Evolutionary conservation across 2,888 invertebrate genomes (phyloP).

Genomic region (Pollenia griseotomentosa): DNA sequence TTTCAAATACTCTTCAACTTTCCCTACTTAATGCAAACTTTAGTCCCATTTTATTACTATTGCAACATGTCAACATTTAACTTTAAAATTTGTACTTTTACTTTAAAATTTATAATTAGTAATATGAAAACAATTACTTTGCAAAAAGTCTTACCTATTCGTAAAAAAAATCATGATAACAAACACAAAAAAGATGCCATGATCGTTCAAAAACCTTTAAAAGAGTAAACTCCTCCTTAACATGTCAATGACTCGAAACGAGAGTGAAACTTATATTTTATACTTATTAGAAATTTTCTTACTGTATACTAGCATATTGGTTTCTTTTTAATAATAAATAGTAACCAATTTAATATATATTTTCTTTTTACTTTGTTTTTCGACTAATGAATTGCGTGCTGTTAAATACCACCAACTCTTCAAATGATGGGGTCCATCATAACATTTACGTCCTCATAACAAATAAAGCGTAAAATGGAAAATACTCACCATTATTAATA

Average conservation of each 20-base stretch:
- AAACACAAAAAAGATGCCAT: conserved; percentile 18
- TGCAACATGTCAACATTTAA: conserved; percentile 16
- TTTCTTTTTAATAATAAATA: conserved; percentile 37
- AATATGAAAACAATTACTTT: conserved; percentile 50
- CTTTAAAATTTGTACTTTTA: conserved; percentile 19
- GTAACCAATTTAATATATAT: conserved; percentile 11
- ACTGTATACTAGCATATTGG: neutral
- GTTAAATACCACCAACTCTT: conserved; percentile 59
- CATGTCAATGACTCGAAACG: conserved; percentile 70
- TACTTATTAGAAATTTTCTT: conserved; percentile 34
- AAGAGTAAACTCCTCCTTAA: conserved; percentile 53
- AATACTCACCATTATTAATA: conserved; percentile 44
- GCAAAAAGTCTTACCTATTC: conserved; percentile 36
- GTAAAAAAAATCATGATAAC: conserved; percentile 26
- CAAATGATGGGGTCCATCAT: conserved; percentile 51
- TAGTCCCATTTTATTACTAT: neutral
- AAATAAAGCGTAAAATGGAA: conserved; percentile 65
- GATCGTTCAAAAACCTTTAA: conserved; percentile 45
- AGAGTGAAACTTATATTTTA: conserved; percentile 65
- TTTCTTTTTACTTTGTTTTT: conserved; percentile 16
- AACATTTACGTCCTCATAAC: conserved; percentile 55
- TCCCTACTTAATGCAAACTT: neutral
- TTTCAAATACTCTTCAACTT: neutral
- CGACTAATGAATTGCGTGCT: conserved; percentile 71
- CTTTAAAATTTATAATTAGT: conserved; percentile 22